phyloP scores from a whole-genome alignment of 1,140 invertebrate genomes.

The Melitaea cinxia region DNA sequence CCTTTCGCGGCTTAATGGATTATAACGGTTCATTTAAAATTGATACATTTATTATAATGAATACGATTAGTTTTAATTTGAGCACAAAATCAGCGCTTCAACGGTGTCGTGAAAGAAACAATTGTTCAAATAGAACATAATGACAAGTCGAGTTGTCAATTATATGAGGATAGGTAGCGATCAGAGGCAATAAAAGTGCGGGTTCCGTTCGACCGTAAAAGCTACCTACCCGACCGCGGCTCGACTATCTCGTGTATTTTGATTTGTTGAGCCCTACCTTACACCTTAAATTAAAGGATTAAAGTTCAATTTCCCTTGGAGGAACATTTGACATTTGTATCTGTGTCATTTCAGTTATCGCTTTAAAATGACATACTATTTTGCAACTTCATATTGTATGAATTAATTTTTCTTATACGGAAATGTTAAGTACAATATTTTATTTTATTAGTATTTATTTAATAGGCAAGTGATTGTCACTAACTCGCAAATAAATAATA shows the following conservation, averaged over 20 bases:
- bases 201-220: conserved; percentile 74
- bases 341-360: conserved; percentile 27
- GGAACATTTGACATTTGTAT: conserved; percentile 20
- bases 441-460: not conserved
- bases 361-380: conserved; percentile 31
- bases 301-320: conserved; percentile 49
- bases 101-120: conserved; percentile 32
- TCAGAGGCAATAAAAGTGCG: conserved; percentile 78
- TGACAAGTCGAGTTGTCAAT: conserved; percentile 76
- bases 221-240: conserved; percentile 70
- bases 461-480: not conserved
- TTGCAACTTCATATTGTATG: conserved; percentile 10
- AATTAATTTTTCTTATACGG: conserved; percentile 10
- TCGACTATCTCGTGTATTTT: conserved; percentile 53
- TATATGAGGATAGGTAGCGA: conserved; percentile 78
- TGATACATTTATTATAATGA: no score
- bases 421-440: not conserved
- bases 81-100: no score
- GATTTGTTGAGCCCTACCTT: conserved; percentile 36
- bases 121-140: conserved; percentile 74
- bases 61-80: no score
- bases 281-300: conserved; percentile 34
- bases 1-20: no score
- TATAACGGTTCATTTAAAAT: no score
- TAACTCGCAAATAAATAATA: not conserved